Evolutionary conservation across 2,113 vertebrate genomes (phyloP).

Genomic region (Ancistrus triradiatus): DNA sequence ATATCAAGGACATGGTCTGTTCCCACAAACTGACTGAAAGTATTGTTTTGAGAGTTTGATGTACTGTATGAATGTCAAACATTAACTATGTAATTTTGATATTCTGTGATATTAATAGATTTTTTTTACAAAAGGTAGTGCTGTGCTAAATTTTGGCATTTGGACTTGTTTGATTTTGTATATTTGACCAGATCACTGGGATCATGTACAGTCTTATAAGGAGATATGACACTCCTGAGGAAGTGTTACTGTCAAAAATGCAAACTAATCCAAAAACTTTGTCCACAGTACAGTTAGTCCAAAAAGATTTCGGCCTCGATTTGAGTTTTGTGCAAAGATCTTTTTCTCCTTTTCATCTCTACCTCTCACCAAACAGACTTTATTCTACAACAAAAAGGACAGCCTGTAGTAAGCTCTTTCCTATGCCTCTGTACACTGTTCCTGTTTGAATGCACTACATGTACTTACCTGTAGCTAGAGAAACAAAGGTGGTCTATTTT

Average conservation of each 20-base stretch:
- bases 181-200: background rate
- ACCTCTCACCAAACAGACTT: no score
- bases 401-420: no score
- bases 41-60: slow-evolving; percentile 3
- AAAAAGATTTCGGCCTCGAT: slow-evolving; percentile 28
- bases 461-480: no score
- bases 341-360: no score
- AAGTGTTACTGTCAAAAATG: background rate
- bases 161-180: background rate
- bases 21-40: no score
- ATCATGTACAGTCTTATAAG: background rate
- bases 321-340: no score
- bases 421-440: no score
- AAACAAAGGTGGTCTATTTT: no score
- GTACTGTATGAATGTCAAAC: slow-evolving; percentile 14
- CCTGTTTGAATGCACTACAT: no score
- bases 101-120: slow-evolving; percentile 8
- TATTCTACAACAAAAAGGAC: no score
- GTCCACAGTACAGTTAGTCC: background rate
- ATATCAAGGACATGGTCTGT: no score
- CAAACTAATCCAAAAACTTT: slow-evolving; percentile 6
- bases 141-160: slow-evolving; percentile 17
- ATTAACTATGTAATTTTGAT: slow-evolving; percentile 29
- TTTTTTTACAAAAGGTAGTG: background rate
- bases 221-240: no score